Evolutionary conservation across 2,888 invertebrate genomes (phyloP), one percentile per base, ranked within the genome.

Genomic region (Tetragonula carbonaria): DNA sequence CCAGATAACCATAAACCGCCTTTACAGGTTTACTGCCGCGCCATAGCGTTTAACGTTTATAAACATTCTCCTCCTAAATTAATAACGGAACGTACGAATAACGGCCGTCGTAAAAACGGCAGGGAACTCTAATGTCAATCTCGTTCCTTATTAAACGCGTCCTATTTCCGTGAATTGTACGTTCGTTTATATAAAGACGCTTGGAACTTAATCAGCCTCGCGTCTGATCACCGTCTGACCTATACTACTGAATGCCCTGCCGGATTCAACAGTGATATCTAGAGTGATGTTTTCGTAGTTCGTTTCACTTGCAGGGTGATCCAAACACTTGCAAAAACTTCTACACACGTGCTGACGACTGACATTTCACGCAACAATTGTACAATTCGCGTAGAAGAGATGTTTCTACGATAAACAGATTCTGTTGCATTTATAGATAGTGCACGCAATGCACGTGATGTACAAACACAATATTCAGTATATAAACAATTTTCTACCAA

Each of bases 1-100:
- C 74, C 11, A 55, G 75, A 71, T 77, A 63, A 57, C 73, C 74
- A 73, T 86, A 75, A 78, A 75, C 68, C 57, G n/a, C 57, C 57
- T 51, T 51, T 38, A 62, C 55, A 28, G 38, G 70, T 28, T 28
- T 55, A 21, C 62, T 1, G 62, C n/a, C 4, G 38, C 62, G 62
- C n/a, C 4, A 38, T 6, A 55, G 23, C 16, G 83, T 68, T 75
- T 65, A 67, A 23, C 53, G 71, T 82, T 75, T 62, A 83, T 83
- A 57, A 33, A 72, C 67, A 67, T 38, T 68, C 63, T 51, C 21
- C 63, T 74, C 51, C 50, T 50, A 76, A 70, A 81, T 74, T 82
- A 82, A 82, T 82, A 82, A 74, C 50, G 28, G 33, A 13, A 8
- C 33, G 23, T 53, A 50, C 11, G 33, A 59, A 72, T 59, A 28